These are phyloP conservation scores for Drepanosiphum platanoidis DNA, from an alignment of 2,888 invertebrate genomes.

Conservation along the genomic window DNA sequence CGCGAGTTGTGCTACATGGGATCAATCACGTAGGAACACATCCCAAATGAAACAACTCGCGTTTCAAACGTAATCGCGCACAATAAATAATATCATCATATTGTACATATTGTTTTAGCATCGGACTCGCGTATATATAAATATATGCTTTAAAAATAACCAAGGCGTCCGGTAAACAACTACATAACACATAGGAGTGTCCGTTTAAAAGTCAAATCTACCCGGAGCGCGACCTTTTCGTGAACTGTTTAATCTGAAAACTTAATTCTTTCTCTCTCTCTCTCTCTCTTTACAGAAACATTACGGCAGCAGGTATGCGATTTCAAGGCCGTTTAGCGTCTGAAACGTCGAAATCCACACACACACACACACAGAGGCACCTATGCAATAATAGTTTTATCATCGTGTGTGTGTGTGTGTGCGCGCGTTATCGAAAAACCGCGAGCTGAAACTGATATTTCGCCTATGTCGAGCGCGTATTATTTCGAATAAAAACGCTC, in stretches of 20 bases:
- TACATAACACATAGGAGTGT: too few relatives aligned
- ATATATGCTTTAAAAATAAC: background rate
- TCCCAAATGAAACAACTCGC: background rate
- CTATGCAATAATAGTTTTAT: too few relatives aligned
- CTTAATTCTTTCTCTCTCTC: background rate
- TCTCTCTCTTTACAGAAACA: background rate
- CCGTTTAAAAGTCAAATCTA: background rate
- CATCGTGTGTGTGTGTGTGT: too few relatives aligned
- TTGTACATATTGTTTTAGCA: background rate
- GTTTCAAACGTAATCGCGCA: background rate
- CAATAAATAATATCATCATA: too few relatives aligned
- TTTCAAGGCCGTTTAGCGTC: background rate
- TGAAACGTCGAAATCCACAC: background rate
- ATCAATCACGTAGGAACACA: too few relatives aligned
- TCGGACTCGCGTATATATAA: background rate
- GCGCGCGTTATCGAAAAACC: too few relatives aligned
- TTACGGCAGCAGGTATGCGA: too few relatives aligned
- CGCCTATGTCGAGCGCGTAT: too few relatives aligned
- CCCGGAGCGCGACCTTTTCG: background rate
- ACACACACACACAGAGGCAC: background rate
- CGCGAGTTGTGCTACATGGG: too few relatives aligned
- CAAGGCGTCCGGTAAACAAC: background rate
- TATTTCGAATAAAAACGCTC: too few relatives aligned
- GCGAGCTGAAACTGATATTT: too few relatives aligned
- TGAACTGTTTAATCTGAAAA: background rate